Base-by-base conservation (phyloP, 2,797 vertebrate genomes). In the Uromys caudimaculatus region DNA sequence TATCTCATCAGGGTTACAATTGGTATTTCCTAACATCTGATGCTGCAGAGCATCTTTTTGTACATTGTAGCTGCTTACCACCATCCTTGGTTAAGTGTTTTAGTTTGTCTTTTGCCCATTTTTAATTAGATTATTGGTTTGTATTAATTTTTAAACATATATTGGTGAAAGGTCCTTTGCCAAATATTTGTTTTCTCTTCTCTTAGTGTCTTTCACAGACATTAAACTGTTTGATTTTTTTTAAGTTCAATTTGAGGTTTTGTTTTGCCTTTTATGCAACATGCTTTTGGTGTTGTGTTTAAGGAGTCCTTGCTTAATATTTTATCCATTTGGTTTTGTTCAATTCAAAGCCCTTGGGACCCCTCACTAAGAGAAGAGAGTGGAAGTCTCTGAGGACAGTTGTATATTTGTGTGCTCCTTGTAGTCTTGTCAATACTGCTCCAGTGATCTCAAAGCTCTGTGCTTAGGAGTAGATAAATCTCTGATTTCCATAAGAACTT, bases 141-240 rank as follows among this genome's bases (percentile, higher is more conserved):
- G 29, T 79, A 67, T 83, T 50, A 75, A 58, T 83, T n/a, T 85
- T 90, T 35, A 41, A 64, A 60, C 60, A 60, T 60, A 67, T 84
- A 35, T 76, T 92, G 60, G 47, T 81, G 64, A 82, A n/a, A 85
- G 73, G 29, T 81, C 17, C 11, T 71, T 88, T 78, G 50, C 81
- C 81, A 96, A 91, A 79, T 96, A 94, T 89, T 95, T 91, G 6
- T n/a, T 95, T 82, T 60, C 47, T 35, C 2, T 71, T 79, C 54
- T 82, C 52, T 75, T 73, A 44, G 14, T 91, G 16, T 60, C 52
- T 88, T 93, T 88, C 21, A 93, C 32, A 85, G 14, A 69, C 77
- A 88, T 6, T 14, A 79, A 86, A 94, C 76, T 67, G 86, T 50
- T 90, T 62, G 52, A 47, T 89, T 88, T 93, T 89, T 96, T 92